Base-by-base conservation (phyloP, 2,888 invertebrate genomes). In the Cancer borealis region DNA sequence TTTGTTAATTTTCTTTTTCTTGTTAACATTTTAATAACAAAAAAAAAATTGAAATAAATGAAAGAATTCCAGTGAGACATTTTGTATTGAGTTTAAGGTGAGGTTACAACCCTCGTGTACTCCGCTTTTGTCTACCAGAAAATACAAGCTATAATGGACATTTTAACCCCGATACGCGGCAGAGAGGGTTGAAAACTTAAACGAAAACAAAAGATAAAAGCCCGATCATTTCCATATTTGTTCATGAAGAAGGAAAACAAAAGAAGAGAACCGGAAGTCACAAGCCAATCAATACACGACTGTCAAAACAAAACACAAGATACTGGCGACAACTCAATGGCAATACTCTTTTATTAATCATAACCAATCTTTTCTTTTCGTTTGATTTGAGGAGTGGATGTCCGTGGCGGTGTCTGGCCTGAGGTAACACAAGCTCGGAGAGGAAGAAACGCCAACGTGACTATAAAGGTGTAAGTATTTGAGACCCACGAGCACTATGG, bases 11-110 rank as follows among this genome's bases (percentile, higher is more conserved):
- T 17, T 39, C 45, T 49, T 60, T 73, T 73, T 73, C 26, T n/a
- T 92, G n/a, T 60, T 54, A 60, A 60, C 88, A 92, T 90, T 49
- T 94, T 79, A 84, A 49, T 91, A 93, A 91, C 91, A 54, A 14
- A 49, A 90, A 17, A 26, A 73, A 26, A 73, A 4, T 17, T 0
- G 60, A 21, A 26, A 26, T n/a, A 79, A 54, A 89, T 49, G 89
- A 49, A 54, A 49, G n/a, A 46, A 47, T 10, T 89, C 26, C 26
- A 26, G 90, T 49, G 30, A 60, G 39, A 90, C 60, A 30, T 90
- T 39, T 60, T 60, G 14, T 17, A 21, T 4, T 90, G 60, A 84
- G 84, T 79, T 49, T 49, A 49, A 39, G 3, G 17, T 73, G 26
- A 60, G 90, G 10, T 21, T 26, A 49, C 60, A 90, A 90, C 30